Base-by-base conservation (phyloP, 2,888 invertebrate genomes). In the Ferrisia virgata region DNA sequence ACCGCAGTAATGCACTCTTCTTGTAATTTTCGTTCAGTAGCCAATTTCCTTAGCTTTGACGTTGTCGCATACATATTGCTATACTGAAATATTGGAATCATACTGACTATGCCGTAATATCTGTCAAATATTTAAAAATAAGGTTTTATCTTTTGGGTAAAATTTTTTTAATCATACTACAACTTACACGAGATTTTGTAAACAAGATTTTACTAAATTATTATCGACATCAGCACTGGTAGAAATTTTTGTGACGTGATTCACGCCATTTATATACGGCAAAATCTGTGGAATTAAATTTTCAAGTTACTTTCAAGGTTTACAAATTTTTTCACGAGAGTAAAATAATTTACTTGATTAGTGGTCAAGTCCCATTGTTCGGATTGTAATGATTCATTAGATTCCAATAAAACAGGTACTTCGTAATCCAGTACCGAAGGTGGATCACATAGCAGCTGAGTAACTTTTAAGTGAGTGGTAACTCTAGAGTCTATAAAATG, bases 321-420 rank as follows among this genome's bases (percentile, higher is more conserved):
- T 36, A 43, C 18, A 72, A 36, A 36, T 33, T 36, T 11, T 11
- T n/a, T 11, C 53, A 15, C 13, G 15, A 53, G 15, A 53, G 15
- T 4, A 53, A 11, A 8, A 39, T 39, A 39, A 64, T 28, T 53
- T 86, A 95, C 95, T 92, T 97, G 97, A 88, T 96, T 94, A 0
- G 98, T 97, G 0, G 97, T 97, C 40, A 98, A 91, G 88, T 98
- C 98, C 97, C 97, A 97, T 85, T 95, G 93, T 58, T 94, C 93
- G 5, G 91, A 90, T 79, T 92, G 91, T 39, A 92, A 92, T 25
- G 91, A 90, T 86, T 92, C 91, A 13, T 92, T 89, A 81, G 93
- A 92, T 1, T 92, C 92, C 28, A 93, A 89, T 86, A 97, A 92
- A 82, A 97, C 92, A 0, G 98, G 98, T 1, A 98, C 98, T 89